Evolutionary conservation across 1,140 invertebrate genomes (phyloP), one percentile per base, ranked within the genome.

Genomic region (Chelonus insularis): DNA sequence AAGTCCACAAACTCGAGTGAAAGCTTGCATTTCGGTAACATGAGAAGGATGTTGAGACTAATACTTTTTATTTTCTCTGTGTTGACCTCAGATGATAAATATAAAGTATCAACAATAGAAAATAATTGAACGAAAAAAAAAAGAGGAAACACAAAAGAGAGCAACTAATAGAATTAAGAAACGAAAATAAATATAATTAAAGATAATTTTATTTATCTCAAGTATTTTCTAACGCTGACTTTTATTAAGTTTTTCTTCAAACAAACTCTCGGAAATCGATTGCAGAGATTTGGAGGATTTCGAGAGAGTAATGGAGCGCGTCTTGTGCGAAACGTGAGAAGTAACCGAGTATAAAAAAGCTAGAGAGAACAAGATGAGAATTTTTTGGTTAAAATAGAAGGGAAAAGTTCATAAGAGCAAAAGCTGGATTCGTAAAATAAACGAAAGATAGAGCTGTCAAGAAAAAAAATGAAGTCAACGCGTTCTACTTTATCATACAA

Each of bases 361-460:
- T 61, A 63, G 61, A 60, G 47, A 59, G 58, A 66, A 65, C 67
- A 37, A 64, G 62, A 66, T 56, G 59, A 67, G 67, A 67, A 60
- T 64, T 47, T 51, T 48, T 7, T 58, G 55, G 62, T 55, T 48
- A 66, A 65, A 66, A 68, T 66, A 66, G 62, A 16, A 12, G 16
- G 5, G 41, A 43, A 43, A 43, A 43, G 41, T 43, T 43, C 12
- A 43, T 12, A 20, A 16, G 16, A 20, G 11, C 41, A 43, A 16
- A 39, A 72, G 65, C 59, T 67, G 61, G 68, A 71, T 72, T 68
- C 68, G 48, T 57, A 47, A 64, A 66, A 72, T 72, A 72, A 72
- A 67, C 67, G 68, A 62, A 57, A 76, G 77, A 79, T 78, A 77
- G 74, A 76, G 68, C 70, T 77, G 75, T 75, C 74, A 68, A 48